phyloP scores from a whole-genome alignment of 2,888 invertebrate species.

The Rhagium mordax region DNA sequence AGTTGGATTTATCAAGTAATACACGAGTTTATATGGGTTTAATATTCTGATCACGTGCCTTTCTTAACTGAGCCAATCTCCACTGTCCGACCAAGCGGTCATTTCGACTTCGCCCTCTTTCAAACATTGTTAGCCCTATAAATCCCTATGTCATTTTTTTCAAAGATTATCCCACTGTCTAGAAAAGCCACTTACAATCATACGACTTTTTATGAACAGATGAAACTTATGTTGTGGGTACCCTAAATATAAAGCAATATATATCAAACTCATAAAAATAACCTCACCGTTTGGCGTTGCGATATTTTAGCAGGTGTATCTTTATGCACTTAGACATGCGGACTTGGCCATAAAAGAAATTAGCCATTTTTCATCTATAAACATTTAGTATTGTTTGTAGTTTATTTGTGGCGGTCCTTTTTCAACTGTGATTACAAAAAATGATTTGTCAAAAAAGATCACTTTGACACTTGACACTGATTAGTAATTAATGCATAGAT shows the following conservation, averaged over 20 bases:
- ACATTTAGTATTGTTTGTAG: too few relatives aligned
- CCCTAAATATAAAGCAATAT: conserved; percentile 31
- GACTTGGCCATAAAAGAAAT: too few relatives aligned
- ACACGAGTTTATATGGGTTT: conserved; percentile 39
- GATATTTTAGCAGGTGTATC: neutral
- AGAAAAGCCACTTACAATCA: conserved; percentile 69
- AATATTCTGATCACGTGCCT: conserved; percentile 62
- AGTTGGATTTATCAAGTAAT: conserved; percentile 21
- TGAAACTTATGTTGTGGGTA: conserved; percentile 55
- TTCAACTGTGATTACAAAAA: too few relatives aligned
- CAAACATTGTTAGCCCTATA: conserved; percentile 67
- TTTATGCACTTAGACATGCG: neutral
- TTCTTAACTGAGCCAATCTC: conserved; percentile 67
- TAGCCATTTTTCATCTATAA: too few relatives aligned
- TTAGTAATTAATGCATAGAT: too few relatives aligned
- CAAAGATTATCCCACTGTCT: conserved; percentile 65
- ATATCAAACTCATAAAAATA: neutral
- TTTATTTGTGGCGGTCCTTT: too few relatives aligned
- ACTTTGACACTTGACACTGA: too few relatives aligned
- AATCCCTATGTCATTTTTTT: conserved; percentile 66
- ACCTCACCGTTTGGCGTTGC: neutral
- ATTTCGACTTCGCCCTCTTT: conserved; percentile 62
- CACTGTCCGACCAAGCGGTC: conserved; percentile 63
- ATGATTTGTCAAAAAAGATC: too few relatives aligned
- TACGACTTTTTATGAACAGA: conserved; percentile 68